Evolutionary conservation across 92 coral and sea anemone species (phyloP), one percentile per base, ranked within the genome.

Genomic region (Porites evermanni): DNA sequence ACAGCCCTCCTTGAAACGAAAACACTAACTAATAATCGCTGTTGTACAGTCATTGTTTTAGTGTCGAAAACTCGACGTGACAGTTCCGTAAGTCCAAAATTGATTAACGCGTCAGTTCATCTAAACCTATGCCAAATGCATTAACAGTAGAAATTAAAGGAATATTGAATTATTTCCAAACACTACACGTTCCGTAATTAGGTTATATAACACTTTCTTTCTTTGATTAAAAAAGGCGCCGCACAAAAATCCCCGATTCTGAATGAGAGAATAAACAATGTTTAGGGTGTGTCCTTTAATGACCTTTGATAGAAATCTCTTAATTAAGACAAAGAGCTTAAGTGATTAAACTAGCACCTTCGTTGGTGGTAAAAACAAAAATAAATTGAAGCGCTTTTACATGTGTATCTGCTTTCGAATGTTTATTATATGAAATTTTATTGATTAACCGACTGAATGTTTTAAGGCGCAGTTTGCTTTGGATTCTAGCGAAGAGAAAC

Each of bases 251-350:
- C 1, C 12, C 68, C 17, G 47, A 38, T 64, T n/a, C 19, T 44
- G 38, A 12, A 64, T 1, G 72, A 20, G 19, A 12, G 8, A 21
- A 38, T 18, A 66, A 71, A 70, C 78, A 70, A 56, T 79, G 47
- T 63, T 83, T 56, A 16, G 50, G 50, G 10, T 5, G 17, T 71
- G 44, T 72, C 60, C 6, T 70, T 83, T 60, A 83, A 72, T 83
- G 87, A 83, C 53, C 80, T 83, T 52, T 82, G 79, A 64, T 20
- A 63, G 78, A 56, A 80, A 53, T 67, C 29, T 80, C 67, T 67
- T 76, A 52, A 68, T 80, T 78, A 80, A 23, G 18, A 80, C 85
- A 80, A 80, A 68, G 67, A 50, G 56, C 67, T 32, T 56, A 81
- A 38, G 65, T 72, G 61, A 14, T 3, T 7, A 12, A n/a, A 52